Conservation (phyloP, 2,888 invertebrate species). For the Poecilobothrus nobilitatus region DNA sequence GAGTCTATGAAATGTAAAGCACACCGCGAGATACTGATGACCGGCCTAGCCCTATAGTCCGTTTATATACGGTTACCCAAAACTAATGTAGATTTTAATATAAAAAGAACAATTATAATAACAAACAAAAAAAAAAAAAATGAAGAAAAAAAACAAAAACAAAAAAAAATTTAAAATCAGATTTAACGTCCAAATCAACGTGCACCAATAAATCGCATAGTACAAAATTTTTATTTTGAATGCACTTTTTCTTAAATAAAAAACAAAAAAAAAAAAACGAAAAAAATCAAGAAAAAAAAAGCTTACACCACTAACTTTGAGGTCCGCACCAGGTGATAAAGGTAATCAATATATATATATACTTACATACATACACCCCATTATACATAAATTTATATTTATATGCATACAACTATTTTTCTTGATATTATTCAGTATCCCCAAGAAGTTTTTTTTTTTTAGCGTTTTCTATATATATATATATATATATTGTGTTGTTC, state of each 20-base stretch:
- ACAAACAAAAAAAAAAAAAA: slow-evolving; percentile 4
- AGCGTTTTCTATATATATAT: no score
- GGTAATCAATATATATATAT: neutral
- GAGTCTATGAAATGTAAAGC: slow-evolving; percentile 42
- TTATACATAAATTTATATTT: no score
- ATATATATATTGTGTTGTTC: no score
- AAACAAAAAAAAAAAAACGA: neutral
- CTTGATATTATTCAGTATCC: neutral
- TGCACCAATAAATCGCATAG: neutral
- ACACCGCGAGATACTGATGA: slow-evolving; percentile 45
- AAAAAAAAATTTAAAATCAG: neutral
- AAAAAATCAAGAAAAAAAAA: neutral
- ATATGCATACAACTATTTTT: neutral
- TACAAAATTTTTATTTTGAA: neutral
- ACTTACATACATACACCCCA: no score
- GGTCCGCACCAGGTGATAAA: slow-evolving; percentile 3
- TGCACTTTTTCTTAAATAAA: neutral
- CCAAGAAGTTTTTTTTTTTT: neutral
- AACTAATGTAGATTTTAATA: slow-evolving; percentile 28
- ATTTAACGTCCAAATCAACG: neutral
- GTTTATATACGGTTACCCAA: slow-evolving; percentile 45
- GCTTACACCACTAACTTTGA: slow-evolving; percentile 4
- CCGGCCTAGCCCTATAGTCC: slow-evolving; percentile 44
- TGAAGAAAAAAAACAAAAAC: slow-evolving; percentile 18
- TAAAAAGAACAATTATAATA: slow-evolving; percentile 15